Evolutionary conservation across 2,888 invertebrate genomes (phyloP).

Genomic region (Camponotus fellah): DNA sequence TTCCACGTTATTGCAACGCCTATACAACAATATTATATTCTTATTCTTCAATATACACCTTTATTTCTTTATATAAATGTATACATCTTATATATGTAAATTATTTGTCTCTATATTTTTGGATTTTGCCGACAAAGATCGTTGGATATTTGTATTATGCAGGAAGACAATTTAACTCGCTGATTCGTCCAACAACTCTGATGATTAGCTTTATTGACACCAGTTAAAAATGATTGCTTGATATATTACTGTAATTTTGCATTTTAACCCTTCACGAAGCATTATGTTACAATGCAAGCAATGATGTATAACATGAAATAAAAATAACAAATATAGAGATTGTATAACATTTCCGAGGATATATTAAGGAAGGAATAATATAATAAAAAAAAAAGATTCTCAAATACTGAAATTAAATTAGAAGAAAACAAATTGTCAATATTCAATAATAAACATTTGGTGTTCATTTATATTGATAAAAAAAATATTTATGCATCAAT

Average conservation of each 20-base stretch:
- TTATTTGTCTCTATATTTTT: not conserved
- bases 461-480: not conserved
- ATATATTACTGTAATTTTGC: constrained; percentile 45
- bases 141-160: not conserved
- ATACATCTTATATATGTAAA: too few relatives aligned
- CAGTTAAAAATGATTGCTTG: constrained; percentile 79
- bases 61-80: constrained; percentile 5
- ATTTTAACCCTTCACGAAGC: constrained; percentile 2
- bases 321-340: not conserved
- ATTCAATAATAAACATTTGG: not conserved
- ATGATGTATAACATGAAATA: not conserved
- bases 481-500: not conserved
- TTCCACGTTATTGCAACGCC: constrained; percentile 66
- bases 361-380: not conserved
- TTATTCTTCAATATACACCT: not conserved
- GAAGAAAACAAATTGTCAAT: not conserved
- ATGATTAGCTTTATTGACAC: constrained; percentile 81
- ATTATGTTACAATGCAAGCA: not conserved
- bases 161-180: constrained; percentile 32
- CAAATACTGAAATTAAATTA: not conserved
- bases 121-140: not conserved
- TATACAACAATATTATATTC: constrained; percentile 19
- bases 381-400: too few relatives aligned
- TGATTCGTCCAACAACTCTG: constrained; percentile 66
- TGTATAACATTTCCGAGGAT: not conserved